phyloP scores from a whole-genome alignment of 2,797 vertebrate species.

The Sciaenops ocellatus region DNA sequence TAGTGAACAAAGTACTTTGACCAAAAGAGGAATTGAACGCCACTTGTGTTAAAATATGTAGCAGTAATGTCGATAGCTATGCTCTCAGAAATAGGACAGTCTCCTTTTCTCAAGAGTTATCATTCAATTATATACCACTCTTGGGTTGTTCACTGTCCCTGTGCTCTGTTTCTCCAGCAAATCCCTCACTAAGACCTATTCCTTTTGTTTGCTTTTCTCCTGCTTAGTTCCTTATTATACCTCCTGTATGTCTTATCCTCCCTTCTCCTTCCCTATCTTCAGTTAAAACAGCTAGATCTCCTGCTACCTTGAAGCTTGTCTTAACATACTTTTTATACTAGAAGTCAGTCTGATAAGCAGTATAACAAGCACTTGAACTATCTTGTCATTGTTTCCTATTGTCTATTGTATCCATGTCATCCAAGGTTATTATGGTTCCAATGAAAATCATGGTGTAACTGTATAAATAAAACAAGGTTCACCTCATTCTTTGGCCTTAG shows the following conservation, averaged over 20 bases:
- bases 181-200: not conserved
- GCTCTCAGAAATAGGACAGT: constrained; percentile 22
- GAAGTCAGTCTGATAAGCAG: not conserved
- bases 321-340: constrained; percentile 1
- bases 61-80: constrained; percentile 31
- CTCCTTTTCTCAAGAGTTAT: constrained; percentile 36
- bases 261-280: not conserved
- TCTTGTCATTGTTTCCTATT: not conserved
- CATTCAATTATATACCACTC: constrained; percentile 24
- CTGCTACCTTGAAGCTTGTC: not conserved
- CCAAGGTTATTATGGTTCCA: not conserved
- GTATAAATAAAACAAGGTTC: not conserved
- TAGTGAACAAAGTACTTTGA: constrained; percentile 13
- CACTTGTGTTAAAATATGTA: constrained; percentile 39
- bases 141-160: constrained; percentile 14
- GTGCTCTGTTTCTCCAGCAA: constrained; percentile 18
- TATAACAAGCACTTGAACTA: constrained; percentile 24
- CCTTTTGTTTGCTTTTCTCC: not conserved
- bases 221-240: not conserved
- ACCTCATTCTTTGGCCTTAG: not conserved
- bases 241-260: not conserved
- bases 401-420: not conserved
- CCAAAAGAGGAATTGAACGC: not conserved
- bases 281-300: not conserved
- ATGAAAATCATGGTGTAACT: not conserved